A percentile compares a stretch with the other conserved stretches of the same genome.
These are phyloP conservation scores for Coracopsis vasa DNA, from an alignment of 2,113 vertebrate genomes.

Conservation along the genomic window DNA sequence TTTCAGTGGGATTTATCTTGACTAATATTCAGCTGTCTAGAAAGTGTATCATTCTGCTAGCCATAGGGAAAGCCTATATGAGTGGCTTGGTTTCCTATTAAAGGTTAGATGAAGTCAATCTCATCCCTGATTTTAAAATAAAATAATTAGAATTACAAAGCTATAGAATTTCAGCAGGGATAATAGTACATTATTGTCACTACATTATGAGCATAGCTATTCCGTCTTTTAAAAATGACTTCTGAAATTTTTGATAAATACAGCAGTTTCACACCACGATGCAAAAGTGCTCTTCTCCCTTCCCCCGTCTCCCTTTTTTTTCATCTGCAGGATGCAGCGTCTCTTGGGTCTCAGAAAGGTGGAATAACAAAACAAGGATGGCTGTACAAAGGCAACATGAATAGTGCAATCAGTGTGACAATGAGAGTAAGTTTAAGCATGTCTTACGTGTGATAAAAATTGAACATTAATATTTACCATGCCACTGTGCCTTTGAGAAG, in stretches of 20 bases:
- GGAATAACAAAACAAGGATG: slow-evolving; percentile 96
- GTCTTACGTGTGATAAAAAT: accelerated
- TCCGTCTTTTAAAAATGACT: neutral
- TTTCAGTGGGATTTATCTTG: neutral
- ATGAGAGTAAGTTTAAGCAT: slow-evolving; percentile 87
- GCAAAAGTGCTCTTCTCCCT: neutral
- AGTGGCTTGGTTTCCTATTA: neutral
- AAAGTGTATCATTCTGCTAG: neutral
- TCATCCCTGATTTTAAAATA: neutral
- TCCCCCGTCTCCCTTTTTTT: neutral
- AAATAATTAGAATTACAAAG: neutral
- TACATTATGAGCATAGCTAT: neutral
- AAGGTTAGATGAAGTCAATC: neutral
- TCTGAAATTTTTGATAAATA: neutral
- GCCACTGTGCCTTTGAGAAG: neutral
- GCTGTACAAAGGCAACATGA: slow-evolving; percentile 98
- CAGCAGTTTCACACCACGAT: neutral
- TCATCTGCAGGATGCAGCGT: slow-evolving; percentile 88
- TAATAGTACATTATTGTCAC: neutral
- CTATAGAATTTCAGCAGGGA: neutral
- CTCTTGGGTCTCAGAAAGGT: slow-evolving; percentile 95
- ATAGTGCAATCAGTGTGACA: slow-evolving; percentile 97
- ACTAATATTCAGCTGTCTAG: neutral
- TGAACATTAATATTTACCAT: neutral
- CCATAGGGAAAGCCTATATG: neutral